Conservation (phyloP, 2,888 invertebrate species). For the Pseudanteris insignis region DNA sequence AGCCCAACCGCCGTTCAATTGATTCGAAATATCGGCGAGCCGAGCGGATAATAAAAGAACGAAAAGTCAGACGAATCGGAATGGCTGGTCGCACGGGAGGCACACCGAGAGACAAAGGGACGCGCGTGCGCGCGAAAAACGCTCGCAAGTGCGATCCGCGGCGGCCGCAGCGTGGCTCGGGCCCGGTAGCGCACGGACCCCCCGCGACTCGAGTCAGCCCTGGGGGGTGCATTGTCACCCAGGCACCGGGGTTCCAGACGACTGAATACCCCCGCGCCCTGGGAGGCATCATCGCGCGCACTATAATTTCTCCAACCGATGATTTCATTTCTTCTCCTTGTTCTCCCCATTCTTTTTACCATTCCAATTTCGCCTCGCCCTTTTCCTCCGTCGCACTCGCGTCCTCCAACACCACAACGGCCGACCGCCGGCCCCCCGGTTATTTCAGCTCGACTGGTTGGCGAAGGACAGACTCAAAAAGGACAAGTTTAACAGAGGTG, state of each 20-base stretch:
- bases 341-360: conserved; percentile 27
- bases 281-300: conserved; percentile 65
- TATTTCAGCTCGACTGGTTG: conserved; percentile 51
- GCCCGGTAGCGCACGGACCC: conserved; percentile 54
- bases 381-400: conserved; percentile 33
- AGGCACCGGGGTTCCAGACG: conserved; percentile 58
- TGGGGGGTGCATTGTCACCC: conserved; percentile 62
- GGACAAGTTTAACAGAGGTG: conserved; percentile 12
- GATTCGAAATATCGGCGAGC: too few relatives aligned
- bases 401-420: conserved; percentile 61
- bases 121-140: conserved; percentile 19
- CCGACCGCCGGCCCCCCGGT: conserved; percentile 58
- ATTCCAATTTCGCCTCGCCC: conserved; percentile 56
- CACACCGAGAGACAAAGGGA: too few relatives aligned
- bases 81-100: too few relatives aligned
- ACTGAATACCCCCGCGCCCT: conserved; percentile 61
- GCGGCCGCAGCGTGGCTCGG: conserved; percentile 45
- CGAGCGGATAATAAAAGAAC: conserved; percentile 12
- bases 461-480: conserved; percentile 21
- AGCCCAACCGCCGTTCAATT: conserved; percentile 4
- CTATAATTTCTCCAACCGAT: conserved; percentile 63
- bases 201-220: conserved; percentile 56
- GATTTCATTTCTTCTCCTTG: conserved; percentile 47
- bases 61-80: conserved; percentile 14
- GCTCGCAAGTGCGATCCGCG: neutral